phyloP scores from a whole-genome alignment of 2,888 invertebrate genomes.

The Coremacera marginata region DNA sequence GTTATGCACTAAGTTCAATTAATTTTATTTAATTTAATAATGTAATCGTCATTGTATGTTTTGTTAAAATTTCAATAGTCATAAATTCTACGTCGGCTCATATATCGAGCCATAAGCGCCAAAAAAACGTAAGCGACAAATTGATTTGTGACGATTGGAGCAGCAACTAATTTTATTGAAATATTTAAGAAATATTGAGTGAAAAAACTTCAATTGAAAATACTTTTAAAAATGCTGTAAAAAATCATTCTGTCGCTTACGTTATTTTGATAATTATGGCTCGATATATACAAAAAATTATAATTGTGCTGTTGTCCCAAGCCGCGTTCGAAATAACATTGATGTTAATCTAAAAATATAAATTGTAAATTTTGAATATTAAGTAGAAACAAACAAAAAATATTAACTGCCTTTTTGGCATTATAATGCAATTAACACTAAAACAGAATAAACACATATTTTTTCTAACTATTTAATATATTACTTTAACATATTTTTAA shows the following conservation, averaged over 20 bases:
- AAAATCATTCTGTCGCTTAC: no score
- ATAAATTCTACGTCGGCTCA: not conserved
- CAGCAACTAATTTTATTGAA: no score
- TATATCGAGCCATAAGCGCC: no score
- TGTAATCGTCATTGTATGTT: not conserved
- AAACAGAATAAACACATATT: not conserved
- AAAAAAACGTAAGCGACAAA: no score
- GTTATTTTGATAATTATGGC: no score
- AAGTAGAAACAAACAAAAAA: not conserved
- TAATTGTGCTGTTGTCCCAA: no score
- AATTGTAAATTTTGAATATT: not conserved
- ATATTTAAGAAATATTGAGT: no score
- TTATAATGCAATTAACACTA: constrained; percentile 12
- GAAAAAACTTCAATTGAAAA: no score
- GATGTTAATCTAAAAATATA: not conserved
- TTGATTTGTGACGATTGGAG: no score
- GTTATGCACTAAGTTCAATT: constrained; percentile 1
- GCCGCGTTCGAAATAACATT: not conserved
- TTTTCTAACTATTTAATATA: not conserved
- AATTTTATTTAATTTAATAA: not conserved
- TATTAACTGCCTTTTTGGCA: constrained; percentile 10
- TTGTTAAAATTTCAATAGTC: not conserved
- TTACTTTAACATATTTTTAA: not conserved
- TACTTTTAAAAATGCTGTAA: no score
- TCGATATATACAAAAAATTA: no score